Conservation (phyloP, 2,113 vertebrate species). For the Cepphus grylle region DNA sequence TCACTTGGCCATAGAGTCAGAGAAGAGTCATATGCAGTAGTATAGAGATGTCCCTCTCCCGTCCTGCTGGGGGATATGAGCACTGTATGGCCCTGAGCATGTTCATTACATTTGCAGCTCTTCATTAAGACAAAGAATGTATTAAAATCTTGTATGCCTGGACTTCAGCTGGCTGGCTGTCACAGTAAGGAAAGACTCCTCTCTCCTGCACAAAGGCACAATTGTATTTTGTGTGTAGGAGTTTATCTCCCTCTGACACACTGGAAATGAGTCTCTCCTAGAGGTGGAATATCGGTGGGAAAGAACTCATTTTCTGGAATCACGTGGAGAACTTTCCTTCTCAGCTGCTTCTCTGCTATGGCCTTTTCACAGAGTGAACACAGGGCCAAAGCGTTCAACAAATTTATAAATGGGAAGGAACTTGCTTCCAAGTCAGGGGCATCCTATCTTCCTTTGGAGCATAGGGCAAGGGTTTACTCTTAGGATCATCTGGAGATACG, state of each 20-base stretch:
- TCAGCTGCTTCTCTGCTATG: neutral
- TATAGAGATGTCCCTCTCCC: neutral
- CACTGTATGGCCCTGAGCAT: neutral
- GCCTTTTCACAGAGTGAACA: neutral
- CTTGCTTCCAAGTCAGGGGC: neutral
- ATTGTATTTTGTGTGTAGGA: neutral
- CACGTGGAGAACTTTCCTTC: neutral
- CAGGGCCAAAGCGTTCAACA: neutral
- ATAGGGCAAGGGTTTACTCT: neutral
- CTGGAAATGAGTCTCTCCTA: neutral
- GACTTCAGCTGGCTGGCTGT: neutral
- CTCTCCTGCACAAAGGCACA: neutral
- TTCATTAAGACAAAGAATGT: neutral
- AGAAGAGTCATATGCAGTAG: neutral
- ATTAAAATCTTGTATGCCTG: slow-evolving; percentile 8
- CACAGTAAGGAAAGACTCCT: neutral
- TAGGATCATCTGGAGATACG: neutral
- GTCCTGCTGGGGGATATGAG: neutral
- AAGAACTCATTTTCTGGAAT: neutral
- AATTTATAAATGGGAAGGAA: neutral
- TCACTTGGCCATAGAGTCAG: neutral
- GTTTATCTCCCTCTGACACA: neutral
- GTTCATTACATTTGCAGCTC: neutral
- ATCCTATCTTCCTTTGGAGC: neutral
- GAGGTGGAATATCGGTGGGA: neutral